phyloP scores from a whole-genome alignment of 1,140 invertebrate genomes.

The Penaeus chinensis region DNA sequence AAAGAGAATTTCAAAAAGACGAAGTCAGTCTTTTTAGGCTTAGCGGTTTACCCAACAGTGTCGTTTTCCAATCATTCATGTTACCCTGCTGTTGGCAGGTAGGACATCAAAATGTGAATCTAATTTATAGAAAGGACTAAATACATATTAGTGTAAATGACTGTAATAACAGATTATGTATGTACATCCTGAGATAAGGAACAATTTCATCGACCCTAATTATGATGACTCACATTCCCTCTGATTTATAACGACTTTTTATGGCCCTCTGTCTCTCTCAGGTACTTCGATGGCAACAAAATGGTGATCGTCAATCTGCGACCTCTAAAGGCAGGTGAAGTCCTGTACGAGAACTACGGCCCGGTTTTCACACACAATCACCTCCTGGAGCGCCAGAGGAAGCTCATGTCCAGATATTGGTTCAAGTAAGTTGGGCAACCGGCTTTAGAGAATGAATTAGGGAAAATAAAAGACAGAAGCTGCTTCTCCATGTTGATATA shows the following conservation, averaged over 20 bases:
- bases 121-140: too few species aligned
- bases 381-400: conserved; percentile 74
- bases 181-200: too few species aligned
- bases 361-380: conserved; percentile 83
- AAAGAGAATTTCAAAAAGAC: conserved; percentile 46
- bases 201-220: background rate
- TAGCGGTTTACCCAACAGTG: conserved; percentile 86
- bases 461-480: background rate
- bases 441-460: background rate
- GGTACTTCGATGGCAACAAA: conserved; percentile 83
- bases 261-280: conserved; percentile 65
- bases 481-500: too few species aligned
- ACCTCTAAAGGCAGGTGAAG: conserved; percentile 78
- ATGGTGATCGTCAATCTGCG: conserved; percentile 83
- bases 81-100: conserved; percentile 87
- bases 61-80: conserved; percentile 95
- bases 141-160: too few species aligned
- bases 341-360: conserved; percentile 92
- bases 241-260: background rate
- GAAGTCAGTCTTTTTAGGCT: conserved; percentile 79
- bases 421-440: conserved; percentile 42
- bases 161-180: too few species aligned
- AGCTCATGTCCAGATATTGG: conserved; percentile 61
- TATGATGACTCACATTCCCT: background rate
- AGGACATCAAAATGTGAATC: conserved; percentile 49